Evolutionary conservation across 2,888 invertebrate species (phyloP).

Genomic region (Euzophera pinguis): DNA sequence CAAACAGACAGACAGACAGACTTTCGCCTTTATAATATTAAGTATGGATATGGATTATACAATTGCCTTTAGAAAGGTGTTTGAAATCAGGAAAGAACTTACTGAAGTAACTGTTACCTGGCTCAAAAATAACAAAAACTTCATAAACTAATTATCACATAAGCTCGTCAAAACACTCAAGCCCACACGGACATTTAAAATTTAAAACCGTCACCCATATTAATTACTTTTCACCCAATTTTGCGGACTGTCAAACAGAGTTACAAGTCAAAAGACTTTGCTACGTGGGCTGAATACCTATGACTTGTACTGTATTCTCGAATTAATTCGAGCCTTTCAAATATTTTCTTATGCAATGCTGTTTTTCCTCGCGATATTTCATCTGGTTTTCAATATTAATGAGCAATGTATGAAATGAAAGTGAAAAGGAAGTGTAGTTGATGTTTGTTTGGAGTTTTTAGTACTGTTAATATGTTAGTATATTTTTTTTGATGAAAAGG

Average conservation of each 20-base stretch:
- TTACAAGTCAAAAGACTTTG: conserved; percentile 47
- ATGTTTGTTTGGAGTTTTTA: neutral
- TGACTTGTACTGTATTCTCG: conserved; percentile 13
- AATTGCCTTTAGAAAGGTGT: too few species aligned
- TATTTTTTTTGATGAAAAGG: conserved; percentile 27
- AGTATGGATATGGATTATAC: too few species aligned
- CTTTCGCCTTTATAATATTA: too few species aligned
- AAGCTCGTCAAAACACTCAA: conserved; percentile 34
- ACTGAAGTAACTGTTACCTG: neutral
- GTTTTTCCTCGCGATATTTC: neutral
- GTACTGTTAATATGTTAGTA: neutral
- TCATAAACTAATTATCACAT: conserved; percentile 18
- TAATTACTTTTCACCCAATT: conserved; percentile 65
- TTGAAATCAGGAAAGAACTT: neutral
- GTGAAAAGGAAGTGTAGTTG: neutral
- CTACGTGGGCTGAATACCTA: conserved; percentile 33
- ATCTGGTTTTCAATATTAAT: neutral
- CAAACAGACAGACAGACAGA: too few species aligned
- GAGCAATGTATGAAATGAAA: neutral
- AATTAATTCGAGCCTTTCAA: neutral
- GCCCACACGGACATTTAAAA: conserved; percentile 31
- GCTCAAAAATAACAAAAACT: neutral
- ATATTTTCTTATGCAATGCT: conserved; percentile 14
- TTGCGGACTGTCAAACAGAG: conserved; percentile 56
- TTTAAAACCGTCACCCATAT: conserved; percentile 34